Evolutionary conservation across 2,888 invertebrate species (phyloP), one percentile per base, ranked within the genome.

Genomic region (Lasioglossum calceatum): DNA sequence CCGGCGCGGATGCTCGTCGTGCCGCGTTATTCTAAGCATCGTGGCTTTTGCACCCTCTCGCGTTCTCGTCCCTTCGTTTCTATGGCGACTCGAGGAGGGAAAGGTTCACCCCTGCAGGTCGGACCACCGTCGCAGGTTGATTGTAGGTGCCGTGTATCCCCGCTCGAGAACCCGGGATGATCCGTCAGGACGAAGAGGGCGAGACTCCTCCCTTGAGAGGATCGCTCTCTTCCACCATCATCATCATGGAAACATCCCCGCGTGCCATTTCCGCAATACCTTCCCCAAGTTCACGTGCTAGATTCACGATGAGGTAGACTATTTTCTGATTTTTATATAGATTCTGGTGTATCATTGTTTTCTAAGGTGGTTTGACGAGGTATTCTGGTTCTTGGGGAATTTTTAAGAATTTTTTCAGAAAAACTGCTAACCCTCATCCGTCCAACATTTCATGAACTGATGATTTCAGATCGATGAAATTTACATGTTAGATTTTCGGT

Each of bases 51-150:
- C 91, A 86, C 88, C 87, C 89, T 85, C 87, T 86, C 84, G 77
- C 44, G 58, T 58, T n/a, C 73, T 76, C 82, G 74, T 89, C 89
- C 85, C 89, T 88, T 91, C 79, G 91, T 91, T 91, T 91, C 91
- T 91, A 91, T 91, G 92, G 92, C 87, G 89, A 92, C 88, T 76
- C 82, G 58, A 84, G 84, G 84, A 87, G 90, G 92, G 91, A 77
- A 86, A 76, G 84, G 85, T 84, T 91, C 12, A 12, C 91, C 90
- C 89, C 81, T 75, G 82, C 78, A 85, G 87, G 74, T 87, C 85
- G 84, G 84, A 71, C 80, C 27, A 84, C 72, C 80, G 78, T 74
- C 82, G 86, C 90, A 89, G 90, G 90, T 90, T 88, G 89, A 91
- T 81, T 78, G 85, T 86, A 84, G 88, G 81, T 84, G 70, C 67